phyloP scores from a whole-genome alignment of 2,113 vertebrate species.

The Hemiscyllium ocellatum region DNA sequence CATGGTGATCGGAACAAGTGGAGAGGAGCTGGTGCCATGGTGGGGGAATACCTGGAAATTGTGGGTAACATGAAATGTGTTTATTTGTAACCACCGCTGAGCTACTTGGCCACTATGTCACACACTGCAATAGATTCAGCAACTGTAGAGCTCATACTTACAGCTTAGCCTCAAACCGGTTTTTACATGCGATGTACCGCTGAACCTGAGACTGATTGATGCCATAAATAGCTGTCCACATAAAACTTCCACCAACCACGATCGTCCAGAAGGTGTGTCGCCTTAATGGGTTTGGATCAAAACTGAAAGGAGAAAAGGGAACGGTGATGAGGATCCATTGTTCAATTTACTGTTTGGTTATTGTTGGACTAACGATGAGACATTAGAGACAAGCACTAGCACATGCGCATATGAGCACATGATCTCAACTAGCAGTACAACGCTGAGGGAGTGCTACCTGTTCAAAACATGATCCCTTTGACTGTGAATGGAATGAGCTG shows the following conservation, averaged over 20 bases:
- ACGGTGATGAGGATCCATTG: not conserved
- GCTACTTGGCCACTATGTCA: not conserved
- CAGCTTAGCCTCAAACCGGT: conserved; percentile 61
- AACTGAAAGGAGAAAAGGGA: conserved; percentile 46
- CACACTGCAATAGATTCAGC: not conserved
- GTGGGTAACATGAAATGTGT: not conserved
- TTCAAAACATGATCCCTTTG: not conserved
- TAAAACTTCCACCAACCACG: conserved; percentile 59
- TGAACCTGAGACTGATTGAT: conserved; percentile 73
- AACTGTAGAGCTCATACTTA: conserved; percentile 44
- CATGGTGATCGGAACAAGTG: not conserved
- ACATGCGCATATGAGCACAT: not conserved
- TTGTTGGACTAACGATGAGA: not conserved
- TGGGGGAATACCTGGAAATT: not conserved
- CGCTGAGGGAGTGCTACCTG: not conserved
- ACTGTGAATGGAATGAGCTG: too few species aligned
- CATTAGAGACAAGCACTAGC: not conserved
- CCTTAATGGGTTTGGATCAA: conserved; percentile 61
- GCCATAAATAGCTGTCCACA: conserved; percentile 62
- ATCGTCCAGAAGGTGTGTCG: conserved; percentile 67
- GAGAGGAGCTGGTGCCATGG: not conserved
- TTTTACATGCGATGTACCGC: conserved; percentile 67
- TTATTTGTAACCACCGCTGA: not conserved
- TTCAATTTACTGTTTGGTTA: not conserved
- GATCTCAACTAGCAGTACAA: not conserved